Evolutionary conservation across 2,113 vertebrate species (phyloP).

Genomic region (Meleagris gallopavo): DNA sequence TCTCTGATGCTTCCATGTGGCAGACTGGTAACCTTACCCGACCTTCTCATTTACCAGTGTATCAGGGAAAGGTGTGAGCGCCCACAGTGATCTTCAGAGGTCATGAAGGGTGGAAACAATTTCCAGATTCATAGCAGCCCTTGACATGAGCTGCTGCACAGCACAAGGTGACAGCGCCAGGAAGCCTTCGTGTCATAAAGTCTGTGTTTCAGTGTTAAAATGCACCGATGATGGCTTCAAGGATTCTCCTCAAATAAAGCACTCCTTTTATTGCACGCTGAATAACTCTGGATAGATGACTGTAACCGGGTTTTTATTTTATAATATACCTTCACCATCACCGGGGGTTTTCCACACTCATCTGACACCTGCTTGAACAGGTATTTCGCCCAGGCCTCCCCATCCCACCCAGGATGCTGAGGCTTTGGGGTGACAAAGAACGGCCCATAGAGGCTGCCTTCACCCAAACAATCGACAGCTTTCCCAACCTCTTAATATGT

Average conservation of each 20-base stretch:
- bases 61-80: fast-evolving
- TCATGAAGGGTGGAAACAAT: background rate
- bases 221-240: background rate
- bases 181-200: background rate
- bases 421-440: background rate
- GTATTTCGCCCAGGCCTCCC: background rate
- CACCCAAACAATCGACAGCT: background rate
- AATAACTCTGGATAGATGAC: background rate
- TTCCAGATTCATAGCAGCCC: no score
- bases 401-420: background rate
- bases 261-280: background rate
- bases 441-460: background rate
- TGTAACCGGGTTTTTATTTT: background rate
- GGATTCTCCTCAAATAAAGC: background rate
- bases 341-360: background rate
- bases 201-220: background rate
- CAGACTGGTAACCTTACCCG: background rate
- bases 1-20: background rate
- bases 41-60: background rate
- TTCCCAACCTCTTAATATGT: background rate
- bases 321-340: background rate
- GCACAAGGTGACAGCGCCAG: no score
- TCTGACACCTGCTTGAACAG: no score
- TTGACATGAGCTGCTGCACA: no score
- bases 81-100: fast-evolving